These are phyloP conservation scores for Hestina assimilis DNA, from an alignment of 1,140 invertebrate species.

Conservation along the genomic window DNA sequence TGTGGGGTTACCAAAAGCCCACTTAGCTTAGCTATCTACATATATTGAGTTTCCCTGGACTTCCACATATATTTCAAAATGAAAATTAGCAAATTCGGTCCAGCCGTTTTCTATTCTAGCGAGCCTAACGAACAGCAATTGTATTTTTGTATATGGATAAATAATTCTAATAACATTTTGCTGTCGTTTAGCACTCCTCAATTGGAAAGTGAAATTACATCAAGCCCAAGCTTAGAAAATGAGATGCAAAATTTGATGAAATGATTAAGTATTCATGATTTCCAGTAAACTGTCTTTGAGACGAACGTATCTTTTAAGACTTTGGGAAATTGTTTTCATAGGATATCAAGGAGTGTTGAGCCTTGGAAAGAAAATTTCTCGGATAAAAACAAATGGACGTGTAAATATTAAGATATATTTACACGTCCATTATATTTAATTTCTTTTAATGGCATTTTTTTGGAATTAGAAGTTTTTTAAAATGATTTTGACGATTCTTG, in stretches of 20 bases:
- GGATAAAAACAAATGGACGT: conserved; percentile 11
- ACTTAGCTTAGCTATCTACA: no score
- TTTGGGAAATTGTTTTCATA: conserved; percentile 7
- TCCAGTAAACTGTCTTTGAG: conserved; percentile 6
- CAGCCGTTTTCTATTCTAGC: no score
- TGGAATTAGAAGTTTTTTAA: no score
- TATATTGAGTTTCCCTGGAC: no score
- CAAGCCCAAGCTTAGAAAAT: background rate
- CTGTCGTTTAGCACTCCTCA: background rate
- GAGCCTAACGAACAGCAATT: no score
- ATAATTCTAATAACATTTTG: background rate
- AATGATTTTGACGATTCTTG: no score
- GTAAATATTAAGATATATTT: no score
- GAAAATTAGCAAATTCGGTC: no score
- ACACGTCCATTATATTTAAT: no score
- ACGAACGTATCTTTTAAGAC: conserved; percentile 7
- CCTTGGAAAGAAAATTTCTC: background rate
- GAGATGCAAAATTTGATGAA: background rate
- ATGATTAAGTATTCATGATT: conserved; percentile 14
- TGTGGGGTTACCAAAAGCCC: no score
- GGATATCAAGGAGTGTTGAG: conserved; percentile 6
- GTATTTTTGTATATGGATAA: background rate
- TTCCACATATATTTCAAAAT: no score
- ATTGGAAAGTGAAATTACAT: background rate
- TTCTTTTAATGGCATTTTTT: no score